Percentiles rank a stretch among this genome's conserved stretches.
Evolutionary conservation across 2,113 vertebrate genomes (phyloP).

Genomic region (Nycticryphes semicollaris): DNA sequence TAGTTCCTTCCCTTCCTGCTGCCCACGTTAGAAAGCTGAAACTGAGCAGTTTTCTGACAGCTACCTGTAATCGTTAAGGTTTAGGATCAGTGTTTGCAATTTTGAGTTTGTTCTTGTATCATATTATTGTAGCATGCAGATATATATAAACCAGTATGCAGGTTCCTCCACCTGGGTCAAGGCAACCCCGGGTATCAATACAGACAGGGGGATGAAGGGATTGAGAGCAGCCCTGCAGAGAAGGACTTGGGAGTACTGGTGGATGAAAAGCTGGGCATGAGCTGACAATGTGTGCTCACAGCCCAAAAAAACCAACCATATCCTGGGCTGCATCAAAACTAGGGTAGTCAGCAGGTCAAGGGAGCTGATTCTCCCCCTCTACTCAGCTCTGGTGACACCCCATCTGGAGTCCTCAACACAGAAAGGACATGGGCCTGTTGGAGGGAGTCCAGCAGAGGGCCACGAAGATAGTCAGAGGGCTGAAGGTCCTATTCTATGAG

Average conservation of each 20-base stretch:
- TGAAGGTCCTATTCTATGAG: rapidly evolving
- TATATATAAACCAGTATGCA: neutral
- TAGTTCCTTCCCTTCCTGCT: neutral
- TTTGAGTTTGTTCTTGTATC: neutral
- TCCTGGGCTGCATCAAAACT: neutral
- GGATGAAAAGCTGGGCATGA: neutral
- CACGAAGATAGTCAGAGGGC: rapidly evolving
- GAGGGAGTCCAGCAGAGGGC: rapidly evolving
- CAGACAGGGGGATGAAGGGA: neutral
- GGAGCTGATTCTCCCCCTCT: neutral
- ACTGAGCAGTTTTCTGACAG: neutral
- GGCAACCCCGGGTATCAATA: neutral
- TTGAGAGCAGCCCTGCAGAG: neutral
- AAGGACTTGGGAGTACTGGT: neutral
- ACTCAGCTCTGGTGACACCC: rapidly evolving
- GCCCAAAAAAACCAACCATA: neutral
- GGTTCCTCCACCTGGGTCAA: neutral
- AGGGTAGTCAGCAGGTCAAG: rapidly evolving
- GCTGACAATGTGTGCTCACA: neutral
- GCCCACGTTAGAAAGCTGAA: neutral
- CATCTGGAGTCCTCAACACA: neutral
- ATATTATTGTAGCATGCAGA: neutral
- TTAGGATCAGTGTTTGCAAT: neutral
- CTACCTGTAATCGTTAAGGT: neutral
- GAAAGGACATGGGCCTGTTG: neutral